Base-by-base conservation (phyloP, 2,113 vertebrate species). In the Ancistrus triradiatus region DNA sequence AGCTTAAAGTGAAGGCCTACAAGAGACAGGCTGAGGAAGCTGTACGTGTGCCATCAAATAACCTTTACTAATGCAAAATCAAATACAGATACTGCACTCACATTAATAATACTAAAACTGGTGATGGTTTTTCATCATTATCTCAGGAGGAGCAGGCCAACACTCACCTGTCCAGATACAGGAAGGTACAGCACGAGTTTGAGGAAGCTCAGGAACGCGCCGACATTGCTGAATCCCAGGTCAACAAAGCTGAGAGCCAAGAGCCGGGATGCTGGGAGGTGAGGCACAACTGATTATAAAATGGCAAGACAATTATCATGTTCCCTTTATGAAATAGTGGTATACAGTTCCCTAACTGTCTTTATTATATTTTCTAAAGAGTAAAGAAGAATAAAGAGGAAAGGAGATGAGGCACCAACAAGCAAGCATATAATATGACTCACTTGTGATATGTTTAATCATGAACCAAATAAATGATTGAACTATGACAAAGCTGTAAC, bases 141-240 rank as follows among this genome's bases (percentile, higher is more conserved):
- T 50, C 13, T 49, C 47, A 88, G 85, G 90, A 82, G 64, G 77
- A 87, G 31, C 61, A 79, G 63, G 81, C 65, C n/a, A n/a, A n/a
- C n/a, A n/a, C n/a, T n/a, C n/a, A n/a, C n/a, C n/a, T n/a, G n/a
- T n/a, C n/a, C n/a, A 81, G 82, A 69, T 88, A 79, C 84, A 86
- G 87, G 63, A 87, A 87, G 62, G 55, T 87, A 38, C 90, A 91
- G 76, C 87, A 91, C 21, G 86, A 90, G 67, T 70, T 91, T 62
- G 88, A 92, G 59, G 88, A 91, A n/a, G n/a, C n/a, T n/a, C n/a
- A n/a, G n/a, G n/a, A n/a, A n/a, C n/a, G n/a, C n/a, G n/a, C n/a
- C n/a, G 90, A 92, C 33, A 89, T 90, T 0, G 84, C 87, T 0
- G 89, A 92, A 74, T 88, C 89, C 19, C 88, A 91, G 72, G 86